These are phyloP conservation scores for Pseudochaenichthys georgianus DNA, from an alignment of 2,797 vertebrate genomes.

Conservation along the genomic window DNA sequence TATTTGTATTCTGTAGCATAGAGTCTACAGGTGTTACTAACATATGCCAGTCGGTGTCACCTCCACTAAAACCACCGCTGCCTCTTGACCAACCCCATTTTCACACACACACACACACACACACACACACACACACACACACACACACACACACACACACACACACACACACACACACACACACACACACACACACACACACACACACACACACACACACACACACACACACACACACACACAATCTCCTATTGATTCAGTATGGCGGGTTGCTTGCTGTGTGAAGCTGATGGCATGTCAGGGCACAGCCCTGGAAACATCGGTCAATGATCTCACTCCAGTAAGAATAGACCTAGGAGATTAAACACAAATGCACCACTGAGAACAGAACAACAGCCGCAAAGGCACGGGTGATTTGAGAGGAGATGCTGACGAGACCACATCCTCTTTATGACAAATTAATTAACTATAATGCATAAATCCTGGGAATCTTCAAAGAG, in stretches of 20 bases:
- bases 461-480: background rate
- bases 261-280: constrained; percentile 20
- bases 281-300: constrained; percentile 43
- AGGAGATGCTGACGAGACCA: constrained; percentile 21
- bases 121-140: constrained; percentile 8
- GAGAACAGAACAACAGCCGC: constrained; percentile 47
- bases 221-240: too few species aligned
- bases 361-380: constrained; percentile 66
- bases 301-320: constrained; percentile 63
- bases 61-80: constrained; percentile 5
- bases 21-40: constrained; percentile 10
- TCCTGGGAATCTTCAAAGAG: background rate
- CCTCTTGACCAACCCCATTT: background rate
- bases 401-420: constrained; percentile 28
- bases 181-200: constrained; percentile 21
- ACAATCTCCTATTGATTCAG: constrained; percentile 60
- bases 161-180: constrained; percentile 20
- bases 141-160: constrained; percentile 2
- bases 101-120: background rate
- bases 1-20: background rate
- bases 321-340: constrained; percentile 59
- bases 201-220: constrained; percentile 9
- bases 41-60: constrained; percentile 27
- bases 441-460: constrained; percentile 8
- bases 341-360: constrained; percentile 69